phyloP scores from a whole-genome alignment of 1,140 invertebrate species.

The Tachypleus tridentatus region DNA sequence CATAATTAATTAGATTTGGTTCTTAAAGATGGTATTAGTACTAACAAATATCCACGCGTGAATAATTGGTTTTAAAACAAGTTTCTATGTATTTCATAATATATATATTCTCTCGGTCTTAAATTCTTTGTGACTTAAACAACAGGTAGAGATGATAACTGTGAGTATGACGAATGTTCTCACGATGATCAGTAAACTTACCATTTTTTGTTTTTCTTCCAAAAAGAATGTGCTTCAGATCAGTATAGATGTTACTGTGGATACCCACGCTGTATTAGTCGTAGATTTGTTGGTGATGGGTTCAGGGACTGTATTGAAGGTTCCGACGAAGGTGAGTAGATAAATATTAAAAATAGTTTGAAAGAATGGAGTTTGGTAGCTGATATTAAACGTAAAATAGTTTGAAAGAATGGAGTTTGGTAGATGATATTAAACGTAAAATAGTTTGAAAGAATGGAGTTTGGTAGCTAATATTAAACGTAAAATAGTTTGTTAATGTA shows the following conservation, averaged over 20 bases:
- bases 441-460: background rate
- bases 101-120: background rate
- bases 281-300: slow-evolving; percentile 28
- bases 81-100: background rate
- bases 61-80: background rate
- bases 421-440: slow-evolving; percentile 1
- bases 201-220: background rate
- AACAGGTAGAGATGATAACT: too few species aligned
- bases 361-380: slow-evolving; percentile 1
- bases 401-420: background rate
- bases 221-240: slow-evolving; percentile 20
- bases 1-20: too few species aligned
- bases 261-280: slow-evolving; percentile 28
- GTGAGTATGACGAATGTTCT: background rate
- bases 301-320: slow-evolving; percentile 30
- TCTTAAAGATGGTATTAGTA: too few species aligned
- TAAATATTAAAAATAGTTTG: background rate
- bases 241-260: slow-evolving; percentile 30
- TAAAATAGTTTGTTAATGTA: background rate
- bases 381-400: background rate
- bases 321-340: slow-evolving; percentile 29
- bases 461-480: background rate
- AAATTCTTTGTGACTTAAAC: too few species aligned
- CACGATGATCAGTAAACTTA: background rate
- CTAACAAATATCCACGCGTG: background rate